Evolutionary conservation across 1,140 invertebrate species (phyloP).

Genomic region (Eumeta japonica): DNA sequence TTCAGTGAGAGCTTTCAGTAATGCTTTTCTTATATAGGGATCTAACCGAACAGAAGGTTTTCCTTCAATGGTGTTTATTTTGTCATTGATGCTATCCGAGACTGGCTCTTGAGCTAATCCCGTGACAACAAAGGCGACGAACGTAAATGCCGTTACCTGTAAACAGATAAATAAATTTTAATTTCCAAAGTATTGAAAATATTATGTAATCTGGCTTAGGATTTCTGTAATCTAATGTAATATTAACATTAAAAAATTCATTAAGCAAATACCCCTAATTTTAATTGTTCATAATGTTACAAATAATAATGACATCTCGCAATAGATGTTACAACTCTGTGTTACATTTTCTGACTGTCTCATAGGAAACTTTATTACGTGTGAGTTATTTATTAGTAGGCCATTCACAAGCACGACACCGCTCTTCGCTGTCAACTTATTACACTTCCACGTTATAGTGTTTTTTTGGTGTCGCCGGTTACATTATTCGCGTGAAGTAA

Average conservation of each 20-base stretch:
- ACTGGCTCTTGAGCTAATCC: conserved; percentile 36
- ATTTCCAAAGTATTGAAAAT: neutral
- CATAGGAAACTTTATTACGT: neutral
- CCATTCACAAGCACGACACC: too few species aligned
- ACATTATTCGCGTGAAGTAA: conserved; percentile 24
- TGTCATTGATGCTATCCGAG: conserved; percentile 33
- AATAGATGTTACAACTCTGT: neutral
- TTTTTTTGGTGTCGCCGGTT: conserved; percentile 22
- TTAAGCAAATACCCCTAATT: neutral
- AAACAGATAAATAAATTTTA: conserved; percentile 19
- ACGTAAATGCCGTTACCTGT: conserved; percentile 27
- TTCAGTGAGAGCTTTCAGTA: conserved; percentile 69
- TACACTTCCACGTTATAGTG: conserved; percentile 22
- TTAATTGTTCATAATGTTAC: neutral
- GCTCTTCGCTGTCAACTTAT: too few species aligned
- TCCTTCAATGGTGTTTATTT: conserved; percentile 46
- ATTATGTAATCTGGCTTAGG: too few species aligned
- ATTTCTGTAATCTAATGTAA: neutral
- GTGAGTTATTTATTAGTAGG: neutral
- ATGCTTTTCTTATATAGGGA: conserved; percentile 66
- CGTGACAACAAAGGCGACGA: conserved; percentile 17
- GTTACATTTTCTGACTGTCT: neutral
- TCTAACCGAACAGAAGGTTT: conserved; percentile 63
- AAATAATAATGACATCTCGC: neutral
- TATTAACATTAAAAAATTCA: neutral